Evolutionary conservation across 2,888 invertebrate genomes (phyloP).

Genomic region (Danaus chrysippus): DNA sequence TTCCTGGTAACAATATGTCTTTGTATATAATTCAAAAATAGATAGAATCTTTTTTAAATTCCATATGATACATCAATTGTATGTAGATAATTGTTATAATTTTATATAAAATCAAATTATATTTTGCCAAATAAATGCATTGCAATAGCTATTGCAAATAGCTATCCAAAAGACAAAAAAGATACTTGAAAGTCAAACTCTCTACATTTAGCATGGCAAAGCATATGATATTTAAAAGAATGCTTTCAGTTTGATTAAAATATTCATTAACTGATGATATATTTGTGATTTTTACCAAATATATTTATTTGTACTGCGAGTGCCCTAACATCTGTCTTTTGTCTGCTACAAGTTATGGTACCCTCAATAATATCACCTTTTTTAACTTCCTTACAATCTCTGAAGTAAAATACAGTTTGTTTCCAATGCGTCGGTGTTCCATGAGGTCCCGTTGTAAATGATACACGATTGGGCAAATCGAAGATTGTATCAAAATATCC

Average conservation of each 20-base stretch:
- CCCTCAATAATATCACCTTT: slow-evolving; percentile 83
- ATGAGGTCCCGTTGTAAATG: slow-evolving; percentile 89
- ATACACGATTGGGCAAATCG: slow-evolving; percentile 82
- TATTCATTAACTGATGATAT: slow-evolving; percentile 80
- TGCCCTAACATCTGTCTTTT: slow-evolving; percentile 86
- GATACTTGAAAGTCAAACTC: slow-evolving; percentile 26
- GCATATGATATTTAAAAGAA: background rate
- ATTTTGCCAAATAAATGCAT: background rate
- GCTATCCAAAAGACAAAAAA: slow-evolving; percentile 13
- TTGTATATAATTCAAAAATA: too few species aligned
- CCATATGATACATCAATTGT: too few species aligned
- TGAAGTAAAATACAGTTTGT: slow-evolving; percentile 93
- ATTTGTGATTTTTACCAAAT: slow-evolving; percentile 80
- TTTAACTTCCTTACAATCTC: slow-evolving; percentile 83
- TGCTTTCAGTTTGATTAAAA: background rate
- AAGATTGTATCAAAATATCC: slow-evolving; percentile 96
- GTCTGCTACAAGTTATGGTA: slow-evolving; percentile 85
- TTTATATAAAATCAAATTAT: background rate
- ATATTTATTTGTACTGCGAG: slow-evolving; percentile 84
- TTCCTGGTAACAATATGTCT: too few species aligned
- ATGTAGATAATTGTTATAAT: background rate
- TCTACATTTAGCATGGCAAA: slow-evolving; percentile 16
- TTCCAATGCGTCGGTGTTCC: slow-evolving; percentile 94
- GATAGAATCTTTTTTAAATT: too few species aligned
- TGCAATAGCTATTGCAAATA: background rate